A percentile compares a stretch with the other conserved stretches of the same genome.
These are phyloP conservation scores for Prietella phreatophila DNA, from an alignment of 2,113 vertebrate genomes.

Conservation along the genomic window DNA sequence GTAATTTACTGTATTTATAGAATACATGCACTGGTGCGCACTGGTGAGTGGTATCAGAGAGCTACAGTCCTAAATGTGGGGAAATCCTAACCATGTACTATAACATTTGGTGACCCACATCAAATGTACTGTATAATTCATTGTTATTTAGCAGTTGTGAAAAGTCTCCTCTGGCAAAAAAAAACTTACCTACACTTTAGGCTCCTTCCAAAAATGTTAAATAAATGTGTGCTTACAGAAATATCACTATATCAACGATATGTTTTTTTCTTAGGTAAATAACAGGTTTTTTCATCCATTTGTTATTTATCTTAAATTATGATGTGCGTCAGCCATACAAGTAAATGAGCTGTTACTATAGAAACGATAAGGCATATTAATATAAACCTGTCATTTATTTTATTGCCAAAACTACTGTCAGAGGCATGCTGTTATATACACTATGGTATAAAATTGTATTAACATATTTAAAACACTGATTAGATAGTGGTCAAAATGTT, in stretches of 20 bases:
- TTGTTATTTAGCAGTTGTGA: background rate
- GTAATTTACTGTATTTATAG: background rate
- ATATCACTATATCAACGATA: background rate
- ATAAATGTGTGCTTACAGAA: background rate
- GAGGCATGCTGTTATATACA: background rate
- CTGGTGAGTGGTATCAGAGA: background rate
- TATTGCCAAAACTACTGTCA: background rate
- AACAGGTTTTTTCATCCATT: background rate
- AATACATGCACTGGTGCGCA: background rate
- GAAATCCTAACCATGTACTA: background rate
- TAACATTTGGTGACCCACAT: background rate
- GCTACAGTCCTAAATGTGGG: background rate
- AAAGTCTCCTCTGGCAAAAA: background rate
- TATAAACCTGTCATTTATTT: background rate
- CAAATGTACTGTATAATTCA: background rate
- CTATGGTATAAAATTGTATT: background rate
- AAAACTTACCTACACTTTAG: background rate
- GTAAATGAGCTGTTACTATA: background rate
- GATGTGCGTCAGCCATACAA: background rate
- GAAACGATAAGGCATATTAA: background rate
- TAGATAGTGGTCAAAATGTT: background rate
- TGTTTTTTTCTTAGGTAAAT: background rate
- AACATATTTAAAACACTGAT: background rate
- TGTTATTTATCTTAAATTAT: background rate
- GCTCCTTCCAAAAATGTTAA: background rate